Evolutionary conservation across 2,113 vertebrate genomes (phyloP).

Genomic region (Nothobranchius furzeri): DNA sequence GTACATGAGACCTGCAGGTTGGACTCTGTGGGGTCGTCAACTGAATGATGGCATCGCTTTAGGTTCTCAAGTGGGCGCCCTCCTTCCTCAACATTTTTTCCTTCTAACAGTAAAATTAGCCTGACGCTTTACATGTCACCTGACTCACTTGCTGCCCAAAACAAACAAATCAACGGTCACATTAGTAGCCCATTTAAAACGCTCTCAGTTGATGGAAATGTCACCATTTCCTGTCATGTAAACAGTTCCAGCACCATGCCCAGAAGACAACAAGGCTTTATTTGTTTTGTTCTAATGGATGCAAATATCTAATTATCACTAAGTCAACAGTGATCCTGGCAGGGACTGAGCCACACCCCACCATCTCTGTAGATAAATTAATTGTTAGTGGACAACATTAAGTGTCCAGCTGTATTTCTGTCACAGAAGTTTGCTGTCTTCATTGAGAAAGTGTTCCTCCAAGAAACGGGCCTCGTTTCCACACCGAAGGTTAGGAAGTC

Average conservation of each 20-base stretch:
- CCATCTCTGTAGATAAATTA: neutral
- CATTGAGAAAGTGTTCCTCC: neutral
- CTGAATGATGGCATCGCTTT: no score
- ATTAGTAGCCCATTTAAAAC: neutral
- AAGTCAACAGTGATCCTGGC: neutral
- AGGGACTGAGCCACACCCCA: neutral
- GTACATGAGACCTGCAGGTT: no score
- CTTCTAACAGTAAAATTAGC: neutral
- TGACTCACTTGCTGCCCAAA: neutral
- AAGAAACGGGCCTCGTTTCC: neutral
- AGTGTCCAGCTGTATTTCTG: slow-evolving; percentile 3
- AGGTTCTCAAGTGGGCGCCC: no score
- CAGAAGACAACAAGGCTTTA: neutral
- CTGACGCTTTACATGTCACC: neutral
- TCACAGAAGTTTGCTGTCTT: neutral
- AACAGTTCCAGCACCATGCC: neutral
- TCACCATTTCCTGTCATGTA: neutral
- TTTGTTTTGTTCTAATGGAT: neutral
- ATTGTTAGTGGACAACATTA: slow-evolving; percentile 4
- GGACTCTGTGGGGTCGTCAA: no score
- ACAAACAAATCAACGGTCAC: neutral
- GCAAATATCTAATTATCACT: neutral
- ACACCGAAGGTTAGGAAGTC: neutral
- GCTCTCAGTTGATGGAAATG: neutral
- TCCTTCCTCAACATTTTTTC: neutral